Conservation (phyloP, 1,140 invertebrate genomes). For the Conopomorpha cramerella region DNA sequence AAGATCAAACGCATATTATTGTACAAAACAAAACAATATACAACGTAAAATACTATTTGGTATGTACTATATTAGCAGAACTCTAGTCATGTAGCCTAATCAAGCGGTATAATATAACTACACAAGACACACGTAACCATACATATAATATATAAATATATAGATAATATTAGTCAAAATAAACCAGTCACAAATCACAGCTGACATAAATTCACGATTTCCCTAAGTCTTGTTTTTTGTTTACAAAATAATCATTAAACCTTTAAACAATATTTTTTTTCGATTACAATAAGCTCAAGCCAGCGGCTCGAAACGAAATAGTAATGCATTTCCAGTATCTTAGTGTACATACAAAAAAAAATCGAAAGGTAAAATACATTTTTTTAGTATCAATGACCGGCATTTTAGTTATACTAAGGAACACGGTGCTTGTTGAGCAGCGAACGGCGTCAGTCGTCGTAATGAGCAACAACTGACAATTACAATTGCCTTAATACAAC, state of each 20-base stretch:
- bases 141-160: slow-evolving; percentile 45
- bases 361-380: too few relatives aligned
- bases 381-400: too few relatives aligned
- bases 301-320: too few relatives aligned
- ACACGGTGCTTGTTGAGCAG: slow-evolving; percentile 15
- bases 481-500: too few relatives aligned
- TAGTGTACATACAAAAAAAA: too few relatives aligned
- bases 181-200: slow-evolving; percentile 60
- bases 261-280: too few relatives aligned
- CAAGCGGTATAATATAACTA: slow-evolving; percentile 43
- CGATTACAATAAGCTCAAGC: too few relatives aligned
- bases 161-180: slow-evolving; percentile 54
- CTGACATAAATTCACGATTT: slow-evolving; percentile 58
- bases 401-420: too few relatives aligned
- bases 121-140: slow-evolving; percentile 29
- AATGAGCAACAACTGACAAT: too few relatives aligned
- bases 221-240: slow-evolving; percentile 56
- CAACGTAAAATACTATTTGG: slow-evolving; percentile 59
- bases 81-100: slow-evolving; percentile 50
- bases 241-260: slow-evolving; percentile 39
- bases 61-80: slow-evolving; percentile 56
- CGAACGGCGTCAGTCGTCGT: slow-evolving; percentile 10
- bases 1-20: too few relatives aligned
- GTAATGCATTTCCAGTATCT: too few relatives aligned
- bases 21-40: slow-evolving; percentile 53